Evolutionary conservation across 2,113 vertebrate genomes (phyloP), one percentile per base, ranked within the genome.

Genomic region (Phalacrocorax carbo): DNA sequence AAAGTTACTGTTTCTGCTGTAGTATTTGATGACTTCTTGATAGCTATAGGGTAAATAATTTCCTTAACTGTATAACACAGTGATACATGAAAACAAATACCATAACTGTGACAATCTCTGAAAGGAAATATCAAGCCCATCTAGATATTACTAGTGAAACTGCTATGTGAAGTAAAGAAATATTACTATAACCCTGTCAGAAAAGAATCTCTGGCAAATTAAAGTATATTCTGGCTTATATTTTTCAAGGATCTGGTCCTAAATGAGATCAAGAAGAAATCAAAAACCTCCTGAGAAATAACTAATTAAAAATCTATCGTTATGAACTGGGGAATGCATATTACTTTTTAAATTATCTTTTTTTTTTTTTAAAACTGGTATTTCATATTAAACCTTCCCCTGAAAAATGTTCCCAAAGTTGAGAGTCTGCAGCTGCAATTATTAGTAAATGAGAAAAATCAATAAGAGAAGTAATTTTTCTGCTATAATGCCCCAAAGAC

Each of bases 1-100:
- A 82, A 88, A 83, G 46, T 61, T 78, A 84, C 19, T 83, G 55
- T 94, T 95, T 93, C 57, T 91, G 34, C 49, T 88, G 40, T 54
- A 86, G 42, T 94, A 92, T 95, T 94, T 94, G 38, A 80, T 82
- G 64, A 88, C 93, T 86, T n/a, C 12, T 81, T 85, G 36, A 49
- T 76, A 77, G 60, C 49, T 68, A 70, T 49, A 64, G 58, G 79
- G 77, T 62, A 91, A 93, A 93, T 26, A 81, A 46, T 76, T 90
- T 88, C 30, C 65, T 52, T 75, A 93, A 66, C 34, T 88, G 34
- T 80, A 71, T 62, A 92, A 88, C 73, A 91, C 8, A 88, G 69
- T 69, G 69, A 84, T 22, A 75, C 34, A 5, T 42, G 49, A 92
- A 96, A 96, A 80, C 65, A 86, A 81, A 89, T 70, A 83, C 18